phyloP scores from a whole-genome alignment of 2,888 invertebrate species.

The Clostera curtula region DNA sequence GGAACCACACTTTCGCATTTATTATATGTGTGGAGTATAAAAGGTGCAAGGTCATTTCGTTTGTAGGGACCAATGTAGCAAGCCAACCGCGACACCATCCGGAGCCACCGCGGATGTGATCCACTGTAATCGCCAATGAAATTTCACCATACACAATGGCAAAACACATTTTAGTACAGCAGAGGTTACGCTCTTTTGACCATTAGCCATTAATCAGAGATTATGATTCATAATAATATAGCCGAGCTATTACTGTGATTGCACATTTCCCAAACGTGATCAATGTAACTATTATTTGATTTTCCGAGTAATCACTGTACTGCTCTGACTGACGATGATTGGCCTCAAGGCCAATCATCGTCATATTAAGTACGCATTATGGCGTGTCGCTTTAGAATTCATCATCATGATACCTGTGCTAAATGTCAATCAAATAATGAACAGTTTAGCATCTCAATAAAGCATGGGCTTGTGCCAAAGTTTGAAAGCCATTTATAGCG shows the following conservation, averaged over 20 bases:
- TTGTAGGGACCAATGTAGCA: conserved; percentile 34
- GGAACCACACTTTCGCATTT: too few species aligned
- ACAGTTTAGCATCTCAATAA: conserved; percentile 26
- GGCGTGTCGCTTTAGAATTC: too few species aligned
- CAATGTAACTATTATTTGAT: conserved; percentile 30
- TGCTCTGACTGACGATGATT: too few species aligned
- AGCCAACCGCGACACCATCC: conserved; percentile 65
- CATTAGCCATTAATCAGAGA: conserved; percentile 52
- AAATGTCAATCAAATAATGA: conserved; percentile 25
- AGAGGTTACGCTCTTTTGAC: conserved; percentile 61
- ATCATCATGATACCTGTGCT: too few species aligned
- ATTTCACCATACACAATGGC: conserved; percentile 65
- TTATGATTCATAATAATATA: conserved; percentile 35
- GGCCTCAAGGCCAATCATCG: too few species aligned
- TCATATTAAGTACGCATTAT: too few species aligned
- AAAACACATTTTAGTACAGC: conserved; percentile 35
- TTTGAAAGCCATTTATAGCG: conserved; percentile 65
- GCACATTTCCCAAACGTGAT: conserved; percentile 43
- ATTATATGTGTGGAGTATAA: conserved; percentile 20
- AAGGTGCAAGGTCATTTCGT: conserved; percentile 44
- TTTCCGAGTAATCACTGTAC: conserved; percentile 11
- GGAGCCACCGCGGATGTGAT: conserved; percentile 61
- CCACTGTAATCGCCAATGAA: conserved; percentile 66
- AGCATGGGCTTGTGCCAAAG: conserved; percentile 40
- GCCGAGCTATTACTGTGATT: conserved; percentile 43